Evolutionary conservation across 1,140 invertebrate species (phyloP), one percentile per base, ranked within the genome.

Genomic region (Diorhabda elongata): DNA sequence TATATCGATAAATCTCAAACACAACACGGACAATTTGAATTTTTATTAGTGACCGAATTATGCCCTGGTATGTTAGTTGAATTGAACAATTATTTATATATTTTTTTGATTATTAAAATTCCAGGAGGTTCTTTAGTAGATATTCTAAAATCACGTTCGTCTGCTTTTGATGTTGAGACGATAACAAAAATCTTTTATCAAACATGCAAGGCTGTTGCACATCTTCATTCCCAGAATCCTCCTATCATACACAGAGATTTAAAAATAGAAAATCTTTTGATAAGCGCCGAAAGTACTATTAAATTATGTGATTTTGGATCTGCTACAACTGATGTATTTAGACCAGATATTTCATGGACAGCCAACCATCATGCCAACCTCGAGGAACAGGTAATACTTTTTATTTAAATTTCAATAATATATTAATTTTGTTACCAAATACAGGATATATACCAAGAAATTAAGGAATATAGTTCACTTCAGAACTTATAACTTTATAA

Each of bases 301-400:
- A 99, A 99, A 83, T 82, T 99, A 61, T 99, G 98, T 85, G 98
- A 99, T 84, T 99, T 99, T 88, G 98, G 98, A 2, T 98, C 96
- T 76, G 91, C 96, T 2, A 98, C 95, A 43, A 92, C 89, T 26
- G 90, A 95, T 78, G 85, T 91, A 45, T 92, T 91, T 81, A 78
- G 87, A 63, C 95, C 96, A 41, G 92, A 97, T 80, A 85, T 90
- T 42, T 89, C 90, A 52, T 99, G 98, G 98, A 92, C 90, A 77
- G 93, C 93, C 61, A 91, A 94, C 76, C 92, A 97, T 84, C 87
- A 97, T 75, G 92, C 91, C 70, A 87, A 92, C 77, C 84, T 99
- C 8, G 98, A 99, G 85, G 98, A 99, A 86, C 93, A 94, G 85
- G 92, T 94, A 83, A 52, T 52, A 4, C 47, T n/a, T 52, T n/a